These are phyloP conservation scores for Apamea anceps DNA, from an alignment of 2,888 invertebrate species.

Conservation along the genomic window DNA sequence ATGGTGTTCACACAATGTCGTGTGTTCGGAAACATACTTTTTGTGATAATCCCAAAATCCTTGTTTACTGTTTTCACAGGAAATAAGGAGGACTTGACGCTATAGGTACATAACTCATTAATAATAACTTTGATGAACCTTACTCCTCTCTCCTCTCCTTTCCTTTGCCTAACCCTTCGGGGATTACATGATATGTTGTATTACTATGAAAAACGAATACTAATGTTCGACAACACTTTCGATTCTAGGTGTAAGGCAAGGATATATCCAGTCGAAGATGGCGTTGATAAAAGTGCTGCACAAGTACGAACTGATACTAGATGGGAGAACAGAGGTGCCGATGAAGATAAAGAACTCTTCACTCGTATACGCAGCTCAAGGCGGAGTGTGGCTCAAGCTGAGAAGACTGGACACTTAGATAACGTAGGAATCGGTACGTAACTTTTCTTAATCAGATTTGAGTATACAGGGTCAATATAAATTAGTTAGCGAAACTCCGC, in stretches of 20 bases:
- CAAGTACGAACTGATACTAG: constrained; percentile 80
- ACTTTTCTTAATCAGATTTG: not conserved
- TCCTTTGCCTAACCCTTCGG: not conserved
- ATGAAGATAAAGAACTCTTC: constrained; percentile 80
- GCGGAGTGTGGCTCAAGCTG: constrained; percentile 84
- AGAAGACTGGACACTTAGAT: constrained; percentile 69
- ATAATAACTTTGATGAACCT: not conserved
- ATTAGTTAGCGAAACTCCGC: not conserved
- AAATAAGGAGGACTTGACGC: not conserved
- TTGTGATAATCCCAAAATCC: not conserved
- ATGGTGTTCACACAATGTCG: not conserved
- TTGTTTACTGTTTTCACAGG: not conserved
- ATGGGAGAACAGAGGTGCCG: constrained; percentile 80
- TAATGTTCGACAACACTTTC: constrained; percentile 4
- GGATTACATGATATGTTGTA: not conserved
- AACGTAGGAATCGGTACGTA: not conserved
- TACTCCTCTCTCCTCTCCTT: not conserved
- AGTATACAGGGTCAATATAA: not conserved
- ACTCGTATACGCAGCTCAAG: constrained; percentile 81
- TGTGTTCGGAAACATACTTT: too few relatives aligned
- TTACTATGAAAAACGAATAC: not conserved
- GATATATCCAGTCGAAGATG: constrained; percentile 86
- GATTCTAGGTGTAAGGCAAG: constrained; percentile 84
- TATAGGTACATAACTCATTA: not conserved
- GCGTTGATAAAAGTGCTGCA: constrained; percentile 83